These are phyloP conservation scores for Hepsetus odoe DNA, from an alignment of 2,113 vertebrate genomes.

Conservation along the genomic window DNA sequence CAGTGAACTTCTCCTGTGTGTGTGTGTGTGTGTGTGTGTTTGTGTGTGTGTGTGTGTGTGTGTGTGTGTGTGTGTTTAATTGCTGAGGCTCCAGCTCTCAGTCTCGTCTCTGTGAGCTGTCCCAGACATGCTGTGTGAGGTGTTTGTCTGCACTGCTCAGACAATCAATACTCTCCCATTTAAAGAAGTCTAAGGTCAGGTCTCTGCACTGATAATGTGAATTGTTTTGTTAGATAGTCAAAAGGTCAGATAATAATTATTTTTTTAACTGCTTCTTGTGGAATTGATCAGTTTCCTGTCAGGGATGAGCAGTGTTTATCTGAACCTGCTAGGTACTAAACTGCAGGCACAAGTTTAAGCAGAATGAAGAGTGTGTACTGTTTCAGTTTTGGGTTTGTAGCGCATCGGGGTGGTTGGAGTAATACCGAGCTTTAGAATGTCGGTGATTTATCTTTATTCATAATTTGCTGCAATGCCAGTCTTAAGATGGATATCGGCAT, in stretches of 20 bases:
- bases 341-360: background rate
- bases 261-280: conserved; percentile 57
- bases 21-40: conserved; percentile 26
- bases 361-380: background rate
- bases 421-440: background rate
- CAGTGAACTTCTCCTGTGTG: conserved; percentile 32
- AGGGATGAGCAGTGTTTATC: conserved; percentile 37
- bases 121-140: conserved; percentile 58
- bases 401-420: too few species aligned
- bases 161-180: conserved; percentile 65
- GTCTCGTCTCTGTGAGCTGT: conserved; percentile 47
- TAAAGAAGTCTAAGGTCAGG: conserved; percentile 65
- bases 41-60: conserved; percentile 30
- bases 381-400: background rate
- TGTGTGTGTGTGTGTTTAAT: conserved; percentile 37
- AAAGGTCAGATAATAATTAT: conserved; percentile 64
- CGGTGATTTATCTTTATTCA: too few species aligned
- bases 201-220: conserved; percentile 62
- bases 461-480: too few species aligned
- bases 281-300: conserved; percentile 62
- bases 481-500: too few species aligned
- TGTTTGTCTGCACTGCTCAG: conserved; percentile 62
- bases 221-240: conserved; percentile 67
- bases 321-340: conserved; percentile 28
- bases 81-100: conserved; percentile 24